Evolutionary conservation across 1,140 invertebrate genomes (phyloP).

Genomic region (Atopsyche davidsoni): DNA sequence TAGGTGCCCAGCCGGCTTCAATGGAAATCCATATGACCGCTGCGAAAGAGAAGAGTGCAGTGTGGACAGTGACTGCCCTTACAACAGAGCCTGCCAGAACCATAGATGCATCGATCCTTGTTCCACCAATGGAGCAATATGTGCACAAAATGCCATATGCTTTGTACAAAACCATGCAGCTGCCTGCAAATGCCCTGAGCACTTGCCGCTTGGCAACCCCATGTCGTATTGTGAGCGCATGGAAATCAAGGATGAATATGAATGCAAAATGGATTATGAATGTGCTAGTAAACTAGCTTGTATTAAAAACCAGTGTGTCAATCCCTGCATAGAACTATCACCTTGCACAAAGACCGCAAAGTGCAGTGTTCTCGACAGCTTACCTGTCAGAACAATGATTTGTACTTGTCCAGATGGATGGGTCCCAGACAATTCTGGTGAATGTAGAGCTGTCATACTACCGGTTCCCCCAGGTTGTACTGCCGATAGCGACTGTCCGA

Average conservation of each 20-base stretch:
- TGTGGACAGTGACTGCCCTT: slow-evolving; percentile 66
- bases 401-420: slow-evolving; percentile 79
- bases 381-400: slow-evolving; percentile 76
- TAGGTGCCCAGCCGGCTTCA: slow-evolving; percentile 61
- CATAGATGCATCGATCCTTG: slow-evolving; percentile 74
- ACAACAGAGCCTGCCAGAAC: slow-evolving; percentile 61
- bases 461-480: slow-evolving; percentile 66
- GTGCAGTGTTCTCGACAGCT: slow-evolving; percentile 73
- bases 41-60: slow-evolving; percentile 78
- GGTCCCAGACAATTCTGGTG: slow-evolving; percentile 68
- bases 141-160: slow-evolving; percentile 75
- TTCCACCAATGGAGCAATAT: slow-evolving; percentile 52
- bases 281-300: slow-evolving; percentile 76
- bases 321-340: slow-evolving; percentile 68
- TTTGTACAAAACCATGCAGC: slow-evolving; percentile 69
- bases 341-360: slow-evolving; percentile 64
- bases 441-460: slow-evolving; percentile 66
- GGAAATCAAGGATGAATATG: slow-evolving; percentile 52
- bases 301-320: slow-evolving; percentile 68
- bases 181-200: slow-evolving; percentile 68
- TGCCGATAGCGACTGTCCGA: slow-evolving; percentile 69
- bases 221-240: slow-evolving; percentile 64
- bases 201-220: slow-evolving; percentile 69
- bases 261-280: slow-evolving; percentile 71
- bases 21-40: slow-evolving; percentile 69